Conservation (phyloP, 1,140 invertebrate genomes). For the Diorhabda carinulata region DNA sequence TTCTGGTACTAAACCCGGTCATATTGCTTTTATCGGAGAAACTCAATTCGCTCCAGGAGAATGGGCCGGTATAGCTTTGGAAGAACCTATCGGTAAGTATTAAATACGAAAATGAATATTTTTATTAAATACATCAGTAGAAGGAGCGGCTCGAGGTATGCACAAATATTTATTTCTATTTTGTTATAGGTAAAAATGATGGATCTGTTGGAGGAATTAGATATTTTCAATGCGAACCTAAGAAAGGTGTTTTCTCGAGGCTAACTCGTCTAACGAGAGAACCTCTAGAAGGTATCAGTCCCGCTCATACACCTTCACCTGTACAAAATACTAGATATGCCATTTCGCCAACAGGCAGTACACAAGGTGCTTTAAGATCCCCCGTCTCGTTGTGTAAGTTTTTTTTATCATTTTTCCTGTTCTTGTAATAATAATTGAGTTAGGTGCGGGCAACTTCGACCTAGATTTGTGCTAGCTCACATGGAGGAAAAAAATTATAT, state of each 20-base stretch:
- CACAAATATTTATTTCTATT: not conserved
- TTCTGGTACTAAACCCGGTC: slow-evolving; percentile 89
- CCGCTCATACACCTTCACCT: slow-evolving; percentile 26
- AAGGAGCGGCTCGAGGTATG: not conserved
- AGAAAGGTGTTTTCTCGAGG: slow-evolving; percentile 89
- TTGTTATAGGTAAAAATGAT: slow-evolving; percentile 83
- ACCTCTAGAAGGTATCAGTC: slow-evolving; percentile 52
- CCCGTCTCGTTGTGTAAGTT: slow-evolving; percentile 47
- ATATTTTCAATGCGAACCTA: slow-evolving; percentile 93
- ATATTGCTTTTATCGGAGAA: slow-evolving; percentile 96
- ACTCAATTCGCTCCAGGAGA: slow-evolving; percentile 93
- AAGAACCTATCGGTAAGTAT: slow-evolving; percentile 77
- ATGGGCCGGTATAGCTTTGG: slow-evolving; percentile 95
- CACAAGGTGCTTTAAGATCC: slow-evolving; percentile 47
- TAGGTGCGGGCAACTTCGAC: too few relatives aligned
- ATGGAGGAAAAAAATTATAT: too few relatives aligned
- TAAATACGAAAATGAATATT: not conserved
- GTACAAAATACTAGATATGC: slow-evolving; percentile 34
- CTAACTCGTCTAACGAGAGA: slow-evolving; percentile 79
- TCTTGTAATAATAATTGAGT: too few relatives aligned
- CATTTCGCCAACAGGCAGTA: slow-evolving; percentile 51
- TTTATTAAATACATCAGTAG: too few relatives aligned
- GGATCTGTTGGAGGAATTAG: slow-evolving; percentile 87
- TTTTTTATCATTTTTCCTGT: too few relatives aligned
- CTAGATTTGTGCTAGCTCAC: too few relatives aligned